Base-by-base conservation (phyloP, 2,888 invertebrate genomes). In the Dastarcus helophoroides region DNA sequence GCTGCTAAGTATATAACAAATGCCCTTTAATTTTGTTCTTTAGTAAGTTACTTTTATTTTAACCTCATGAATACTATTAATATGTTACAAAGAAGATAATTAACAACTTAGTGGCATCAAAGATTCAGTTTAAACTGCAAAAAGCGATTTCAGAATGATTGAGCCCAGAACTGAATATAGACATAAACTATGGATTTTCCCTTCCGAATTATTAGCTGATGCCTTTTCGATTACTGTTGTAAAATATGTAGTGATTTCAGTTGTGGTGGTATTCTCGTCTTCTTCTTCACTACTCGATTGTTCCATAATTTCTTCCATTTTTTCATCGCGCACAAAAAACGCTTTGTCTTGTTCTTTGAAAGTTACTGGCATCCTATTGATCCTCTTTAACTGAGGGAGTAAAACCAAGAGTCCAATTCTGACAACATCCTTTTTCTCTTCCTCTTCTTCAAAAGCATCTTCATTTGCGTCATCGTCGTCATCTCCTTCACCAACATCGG, bases 311-410 rank as follows among this genome's bases (percentile, higher is more conserved):
- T 53, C 44, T 10, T 48, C 42, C 6, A 48, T 34, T 16, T 50
- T 46, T 15, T 49, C 45, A 5, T 48, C 50, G 13, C 38, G 42
- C 3, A 42, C 39, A 15, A 50, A 38, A 15, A 44, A 42, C 0
- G 54, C 55, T 14, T 47, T 40, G 33, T 60, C 67, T 58, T 64
- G 59, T 48, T 73, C 72, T 31, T 70, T 68, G 0, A 63, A 57
- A 2, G 61, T 62, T 2, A 70, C 56, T 1, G 47, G 38, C 3
- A 49, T 49, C 49, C 76, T 76, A 44, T 76, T 73, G 9, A 76
- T 55, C 28, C 70, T 56, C 35, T 64, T 70, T 10, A 76, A 33
- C 31, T 34, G 26, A 7, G 37, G 37, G 1, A 35, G 24, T 19
- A 32, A 3, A n/a, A 29, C 29, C 24, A 37, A 21, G n/a, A 32